Evolutionary conservation across 35 echinoderm and acorn worm species (phyloP), one percentile per base, ranked within the genome.

Genomic region (Ophiothrix spiculata): DNA sequence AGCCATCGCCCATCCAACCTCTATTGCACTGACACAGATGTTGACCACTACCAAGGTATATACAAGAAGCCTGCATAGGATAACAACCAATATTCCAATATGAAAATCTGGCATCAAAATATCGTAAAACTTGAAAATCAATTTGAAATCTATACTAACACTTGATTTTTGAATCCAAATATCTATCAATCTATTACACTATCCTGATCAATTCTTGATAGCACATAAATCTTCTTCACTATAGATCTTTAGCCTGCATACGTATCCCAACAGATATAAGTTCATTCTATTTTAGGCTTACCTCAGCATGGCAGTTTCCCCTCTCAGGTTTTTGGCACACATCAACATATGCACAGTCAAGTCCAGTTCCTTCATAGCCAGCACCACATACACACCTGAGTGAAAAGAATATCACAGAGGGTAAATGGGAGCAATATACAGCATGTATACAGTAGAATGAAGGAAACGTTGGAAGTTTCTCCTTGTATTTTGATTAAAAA

Each of bases 311-410:
- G 38, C 88, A 90, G 32, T 36, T 35, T 60, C 88, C 81, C 32
- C 81, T 35, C 31, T 39, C 73, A 1, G 88, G 64, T 46, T 41
- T 28, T 15, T n/a, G 15, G 56, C 89, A 91, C 41, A 40, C 82
- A 37, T 91, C 73, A 31, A 91, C 42, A 16, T 82, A 37, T n/a
- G 60, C 23, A 41, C 89, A 91, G 35, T 91, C 75, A 21, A 85
- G 37, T 29, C 89, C 89, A 28, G 39, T 37, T 37, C 82, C 89
- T 39, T 12, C 39, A 73, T 91, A 91, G 8, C 83, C 76, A n/a
- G 75, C 77, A 78, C 86, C 56, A 83, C 89, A 91, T 49, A 91
- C 76, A 91, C 89, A 91, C 35, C 87, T 89, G 34, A n/a, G n/a
- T n/a, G n/a, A n/a, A n/a, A n/a, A n/a, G n/a, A n/a, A n/a, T n/a